Evolutionary conservation across 2,888 invertebrate genomes (phyloP).

Genomic region (Diplazon laetatorius): DNA sequence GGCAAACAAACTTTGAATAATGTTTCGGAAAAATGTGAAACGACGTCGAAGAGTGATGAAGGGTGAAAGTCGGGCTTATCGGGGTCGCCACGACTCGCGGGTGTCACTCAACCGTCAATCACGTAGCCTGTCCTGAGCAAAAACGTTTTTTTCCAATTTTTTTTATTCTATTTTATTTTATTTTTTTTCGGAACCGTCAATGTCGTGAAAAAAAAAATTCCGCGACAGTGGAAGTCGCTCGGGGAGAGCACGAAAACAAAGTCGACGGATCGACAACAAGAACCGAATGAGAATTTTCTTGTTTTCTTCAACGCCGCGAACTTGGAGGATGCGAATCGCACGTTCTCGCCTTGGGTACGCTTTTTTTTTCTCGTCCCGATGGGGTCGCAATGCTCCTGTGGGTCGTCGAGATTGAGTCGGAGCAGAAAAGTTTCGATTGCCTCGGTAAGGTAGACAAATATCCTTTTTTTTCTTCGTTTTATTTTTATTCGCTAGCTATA

Average conservation of each 20-base stretch:
- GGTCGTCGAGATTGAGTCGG: constrained; percentile 50
- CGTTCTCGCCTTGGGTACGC: constrained; percentile 11
- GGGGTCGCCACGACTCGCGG: too few species aligned
- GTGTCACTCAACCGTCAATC: too few species aligned
- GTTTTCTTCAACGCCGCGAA: constrained; percentile 9
- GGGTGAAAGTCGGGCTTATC: too few species aligned
- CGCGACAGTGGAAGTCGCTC: not conserved
- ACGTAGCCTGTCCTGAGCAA: too few species aligned
- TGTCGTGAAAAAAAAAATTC: constrained; percentile 22
- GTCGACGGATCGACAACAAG: too few species aligned
- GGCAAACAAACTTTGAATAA: too few species aligned
- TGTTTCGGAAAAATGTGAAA: too few species aligned
- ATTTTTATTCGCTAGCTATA: too few species aligned
- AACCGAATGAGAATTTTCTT: too few species aligned
- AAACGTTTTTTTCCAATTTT: not conserved
- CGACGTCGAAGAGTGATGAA: too few species aligned
- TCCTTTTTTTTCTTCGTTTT: too few species aligned
- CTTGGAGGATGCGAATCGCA: constrained; percentile 19
- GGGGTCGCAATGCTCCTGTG: constrained; percentile 10
- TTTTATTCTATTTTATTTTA: not conserved
- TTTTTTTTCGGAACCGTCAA: constrained; percentile 5
- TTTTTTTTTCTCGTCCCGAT: constrained; percentile 20
- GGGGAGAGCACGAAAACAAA: constrained; percentile 8
- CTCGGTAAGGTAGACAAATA: too few species aligned
- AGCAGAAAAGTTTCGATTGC: constrained; percentile 55